Base-by-base conservation (phyloP, 37 sponge, comb jelly and placozoan genomes). In the Chondrilla cf. caribensis region DNA sequence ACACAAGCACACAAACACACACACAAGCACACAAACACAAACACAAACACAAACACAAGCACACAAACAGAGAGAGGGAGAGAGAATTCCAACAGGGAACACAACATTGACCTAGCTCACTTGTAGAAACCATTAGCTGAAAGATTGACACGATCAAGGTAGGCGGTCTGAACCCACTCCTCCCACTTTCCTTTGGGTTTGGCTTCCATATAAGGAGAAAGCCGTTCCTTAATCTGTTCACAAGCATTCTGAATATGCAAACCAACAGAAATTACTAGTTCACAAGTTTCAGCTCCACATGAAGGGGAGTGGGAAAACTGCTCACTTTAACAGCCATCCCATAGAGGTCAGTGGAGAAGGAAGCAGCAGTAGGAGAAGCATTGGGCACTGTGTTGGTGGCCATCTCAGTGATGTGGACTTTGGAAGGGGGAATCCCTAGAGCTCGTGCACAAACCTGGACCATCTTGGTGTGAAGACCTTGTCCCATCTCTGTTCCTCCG, bases 401-500 rank as follows among this genome's bases (percentile, higher is more conserved):
- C 38, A 88, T 95, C 57, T 95, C 96, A 32, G 64, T 78, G 60
- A 95, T 82, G 80, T 84, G 79, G 2, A 95, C 79, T 54, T 47
- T 85, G 42, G 81, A 81, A 3, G 31, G 36, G 0, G 96, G 88
- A 0, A 95, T 39, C 11, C 79, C 84, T 14, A 95, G 90, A 18
- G 80, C 82, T n/a, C 84, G 79, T 17, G 93, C 60, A 83, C 93
- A 92, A 59, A 95, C 90, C 77, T 89, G 78, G 19, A 89, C 70
- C 90, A 95, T 90, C 81, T 95, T 95, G 47, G 95, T 95, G 83
- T 95, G 88, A n/a, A 95, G 67, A 0, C 95, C 95, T 70, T 95
- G 96, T 35, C 96, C 96, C 91, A 95, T 95, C 77, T 95, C 96
- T 54, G 85, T 78, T 18, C 96, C 96, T 33, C 96, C 96, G 76